A percentile compares a stretch with the other conserved stretches of the same genome.
Conservation (phyloP, 2,113 vertebrate species). For the Dipodomys spectabilis region DNA sequence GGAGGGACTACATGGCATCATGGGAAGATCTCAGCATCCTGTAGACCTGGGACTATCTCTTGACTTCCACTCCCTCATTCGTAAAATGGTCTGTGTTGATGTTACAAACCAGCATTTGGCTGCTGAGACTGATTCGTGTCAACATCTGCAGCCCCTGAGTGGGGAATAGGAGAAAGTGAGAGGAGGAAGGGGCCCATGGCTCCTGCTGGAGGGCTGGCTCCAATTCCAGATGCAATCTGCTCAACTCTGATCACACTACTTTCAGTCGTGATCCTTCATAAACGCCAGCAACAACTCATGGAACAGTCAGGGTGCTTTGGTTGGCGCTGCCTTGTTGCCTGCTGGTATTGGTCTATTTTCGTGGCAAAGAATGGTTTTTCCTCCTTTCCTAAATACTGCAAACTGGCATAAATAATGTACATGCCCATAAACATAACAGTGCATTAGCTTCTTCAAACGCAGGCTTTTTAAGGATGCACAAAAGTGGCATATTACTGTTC, state of each 20-base stretch:
- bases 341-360: slow-evolving; percentile 20
- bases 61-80: background rate
- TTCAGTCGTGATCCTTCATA: background rate
- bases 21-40: background rate
- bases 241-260: background rate
- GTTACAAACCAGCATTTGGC: background rate
- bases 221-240: background rate
- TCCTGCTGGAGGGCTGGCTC: background rate
- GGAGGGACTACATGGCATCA: background rate
- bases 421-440: background rate
- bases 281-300: background rate
- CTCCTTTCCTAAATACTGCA: slow-evolving; percentile 56
- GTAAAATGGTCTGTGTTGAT: background rate
- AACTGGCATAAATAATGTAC: slow-evolving; percentile 4
- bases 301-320: background rate
- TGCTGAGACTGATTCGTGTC: background rate
- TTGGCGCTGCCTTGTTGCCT: background rate
- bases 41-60: background rate
- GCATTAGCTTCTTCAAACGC: slow-evolving; percentile 4
- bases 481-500: background rate
- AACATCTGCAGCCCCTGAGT: background rate
- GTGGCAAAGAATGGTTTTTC: slow-evolving; percentile 4
- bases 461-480: slow-evolving; percentile 22
- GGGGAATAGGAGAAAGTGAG: background rate
- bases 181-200: background rate